phyloP scores from a whole-genome alignment of 2,113 vertebrate species.

The Psephotus haematonotus region DNA sequence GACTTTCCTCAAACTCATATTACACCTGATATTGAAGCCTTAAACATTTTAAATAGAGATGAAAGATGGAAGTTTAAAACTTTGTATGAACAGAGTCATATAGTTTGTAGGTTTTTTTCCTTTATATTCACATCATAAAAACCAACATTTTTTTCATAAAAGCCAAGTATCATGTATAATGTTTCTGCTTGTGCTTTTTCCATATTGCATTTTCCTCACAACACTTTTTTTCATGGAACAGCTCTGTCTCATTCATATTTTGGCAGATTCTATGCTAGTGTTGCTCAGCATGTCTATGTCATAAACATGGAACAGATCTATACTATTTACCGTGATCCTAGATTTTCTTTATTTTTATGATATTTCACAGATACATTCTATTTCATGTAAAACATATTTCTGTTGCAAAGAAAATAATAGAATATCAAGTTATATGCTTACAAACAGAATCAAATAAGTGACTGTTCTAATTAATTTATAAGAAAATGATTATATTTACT shows the following conservation, averaged over 20 bases:
- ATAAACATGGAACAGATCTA: background rate
- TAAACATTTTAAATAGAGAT: background rate
- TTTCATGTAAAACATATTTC: background rate
- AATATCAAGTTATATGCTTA: background rate
- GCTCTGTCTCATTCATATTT: background rate
- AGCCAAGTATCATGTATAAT: accelerated
- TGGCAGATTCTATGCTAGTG: background rate
- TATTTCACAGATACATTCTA: background rate
- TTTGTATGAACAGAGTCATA: background rate
- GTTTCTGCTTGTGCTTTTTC: background rate
- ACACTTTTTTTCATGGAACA: background rate
- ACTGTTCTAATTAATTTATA: background rate
- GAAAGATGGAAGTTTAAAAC: background rate
- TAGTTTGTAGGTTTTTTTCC: background rate
- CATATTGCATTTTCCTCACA: background rate
- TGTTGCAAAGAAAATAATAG: background rate
- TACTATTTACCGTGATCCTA: background rate
- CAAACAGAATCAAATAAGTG: background rate
- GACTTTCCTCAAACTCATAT: background rate
- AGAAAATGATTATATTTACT: background rate
- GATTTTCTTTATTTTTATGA: background rate
- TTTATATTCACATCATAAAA: background rate
- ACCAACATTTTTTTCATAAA: background rate
- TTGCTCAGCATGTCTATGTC: background rate
- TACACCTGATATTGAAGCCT: background rate